Percentiles rank a stretch among this genome's conserved stretches.
Evolutionary conservation across 2,797 vertebrate species (phyloP).

Genomic region (Ctenosaura bakeri): DNA sequence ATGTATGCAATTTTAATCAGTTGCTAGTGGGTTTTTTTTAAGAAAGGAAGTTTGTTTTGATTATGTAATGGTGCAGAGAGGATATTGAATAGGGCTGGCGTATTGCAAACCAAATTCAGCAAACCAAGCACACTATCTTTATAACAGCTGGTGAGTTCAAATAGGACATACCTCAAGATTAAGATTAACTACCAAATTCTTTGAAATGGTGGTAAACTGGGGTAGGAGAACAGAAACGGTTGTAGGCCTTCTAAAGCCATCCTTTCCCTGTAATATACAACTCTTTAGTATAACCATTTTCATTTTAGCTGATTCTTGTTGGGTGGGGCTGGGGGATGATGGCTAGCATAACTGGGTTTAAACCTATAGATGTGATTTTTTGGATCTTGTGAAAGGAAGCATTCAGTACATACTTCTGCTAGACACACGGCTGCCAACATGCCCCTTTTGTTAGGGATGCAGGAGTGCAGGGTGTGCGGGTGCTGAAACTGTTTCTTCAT

Average conservation of each 20-base stretch:
- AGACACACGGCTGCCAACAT: no score
- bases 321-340: no score
- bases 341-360: background rate
- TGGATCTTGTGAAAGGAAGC: no score
- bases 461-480: no score
- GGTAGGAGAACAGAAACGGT: background rate
- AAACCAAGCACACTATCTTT: slow-evolving; percentile 35
- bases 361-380: no score
- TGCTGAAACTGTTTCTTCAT: no score
- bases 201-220: background rate
- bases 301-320: background rate
- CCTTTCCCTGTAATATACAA: background rate
- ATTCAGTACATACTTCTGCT: no score
- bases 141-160: slow-evolving; percentile 19
- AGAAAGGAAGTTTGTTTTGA: slow-evolving; percentile 38
- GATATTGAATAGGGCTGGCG: slow-evolving; percentile 42
- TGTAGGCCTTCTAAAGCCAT: background rate
- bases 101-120: slow-evolving; percentile 39
- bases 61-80: slow-evolving; percentile 22
- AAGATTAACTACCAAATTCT: slow-evolving; percentile 41
- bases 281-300: background rate
- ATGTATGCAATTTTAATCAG: slow-evolving; percentile 30
- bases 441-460: no score
- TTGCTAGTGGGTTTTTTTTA: slow-evolving; percentile 35
- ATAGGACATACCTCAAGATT: slow-evolving; percentile 36